Conservation (phyloP, 2,113 vertebrate genomes). For the Pelusios castaneus region DNA sequence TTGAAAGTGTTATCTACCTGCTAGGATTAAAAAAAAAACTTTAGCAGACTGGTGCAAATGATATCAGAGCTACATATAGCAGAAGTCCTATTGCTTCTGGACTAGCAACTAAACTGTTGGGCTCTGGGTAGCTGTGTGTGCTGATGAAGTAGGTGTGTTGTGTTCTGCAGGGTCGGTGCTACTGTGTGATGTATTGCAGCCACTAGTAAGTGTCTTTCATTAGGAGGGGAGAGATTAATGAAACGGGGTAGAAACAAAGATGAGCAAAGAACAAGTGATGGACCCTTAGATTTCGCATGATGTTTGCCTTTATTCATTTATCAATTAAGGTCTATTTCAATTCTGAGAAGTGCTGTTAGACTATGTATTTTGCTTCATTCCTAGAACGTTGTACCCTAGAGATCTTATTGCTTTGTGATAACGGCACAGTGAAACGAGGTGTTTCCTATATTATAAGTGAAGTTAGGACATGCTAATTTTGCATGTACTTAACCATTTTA, state of each 20-base stretch:
- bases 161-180: neutral
- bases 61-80: neutral
- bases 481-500: neutral
- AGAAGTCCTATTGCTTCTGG: neutral
- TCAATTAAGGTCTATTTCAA: neutral
- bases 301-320: neutral
- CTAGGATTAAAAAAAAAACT: neutral
- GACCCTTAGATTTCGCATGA: neutral
- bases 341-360: neutral
- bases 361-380: neutral
- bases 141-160: neutral
- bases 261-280: neutral
- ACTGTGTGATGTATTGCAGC: neutral
- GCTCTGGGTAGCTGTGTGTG: neutral
- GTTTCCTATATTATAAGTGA: neutral
- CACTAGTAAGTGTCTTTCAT: neutral
- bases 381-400: neutral
- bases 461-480: neutral
- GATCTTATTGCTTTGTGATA: neutral
- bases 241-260: neutral
- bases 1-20: neutral
- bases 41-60: neutral
- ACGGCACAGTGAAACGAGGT: neutral
- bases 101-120: neutral
- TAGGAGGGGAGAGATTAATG: neutral